phyloP scores from a whole-genome alignment of 2,113 vertebrate species.

The Galeopterus variegatus region DNA sequence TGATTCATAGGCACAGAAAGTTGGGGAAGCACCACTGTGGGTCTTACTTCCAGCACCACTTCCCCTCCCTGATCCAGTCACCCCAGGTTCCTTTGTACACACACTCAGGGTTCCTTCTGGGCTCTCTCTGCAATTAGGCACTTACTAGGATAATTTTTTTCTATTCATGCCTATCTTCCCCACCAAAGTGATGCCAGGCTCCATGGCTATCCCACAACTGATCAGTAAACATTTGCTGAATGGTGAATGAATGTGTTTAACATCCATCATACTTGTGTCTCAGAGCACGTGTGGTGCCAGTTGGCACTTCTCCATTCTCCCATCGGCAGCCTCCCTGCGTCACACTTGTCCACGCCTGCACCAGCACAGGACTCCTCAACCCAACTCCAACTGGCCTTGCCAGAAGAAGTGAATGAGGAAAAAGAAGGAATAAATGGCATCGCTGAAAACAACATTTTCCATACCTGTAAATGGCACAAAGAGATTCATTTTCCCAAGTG shows the following conservation, averaged over 20 bases:
- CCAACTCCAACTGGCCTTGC: neutral
- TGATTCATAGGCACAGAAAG: neutral
- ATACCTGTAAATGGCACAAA: neutral
- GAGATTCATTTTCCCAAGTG: neutral
- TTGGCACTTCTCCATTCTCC: neutral
- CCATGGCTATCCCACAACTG: neutral
- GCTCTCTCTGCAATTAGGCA: neutral
- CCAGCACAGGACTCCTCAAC: neutral
- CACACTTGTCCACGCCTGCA: neutral
- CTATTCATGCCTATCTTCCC: neutral
- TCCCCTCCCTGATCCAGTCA: neutral
- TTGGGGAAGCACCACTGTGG: neutral
- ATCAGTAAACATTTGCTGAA: neutral
- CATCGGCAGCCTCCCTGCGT: neutral
- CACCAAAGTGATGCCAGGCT: neutral
- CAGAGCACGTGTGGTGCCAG: neutral
- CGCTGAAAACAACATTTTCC: neutral
- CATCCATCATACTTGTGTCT: neutral
- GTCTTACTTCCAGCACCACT: neutral
- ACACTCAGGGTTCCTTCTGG: neutral
- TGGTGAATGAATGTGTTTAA: neutral
- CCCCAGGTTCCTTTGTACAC: neutral
- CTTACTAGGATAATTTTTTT: neutral
- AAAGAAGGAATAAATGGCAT: neutral
- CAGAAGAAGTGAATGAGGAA: neutral